Evolutionary conservation across 2,113 vertebrate genomes (phyloP).

Genomic region (Rhodinocichla rosea): DNA sequence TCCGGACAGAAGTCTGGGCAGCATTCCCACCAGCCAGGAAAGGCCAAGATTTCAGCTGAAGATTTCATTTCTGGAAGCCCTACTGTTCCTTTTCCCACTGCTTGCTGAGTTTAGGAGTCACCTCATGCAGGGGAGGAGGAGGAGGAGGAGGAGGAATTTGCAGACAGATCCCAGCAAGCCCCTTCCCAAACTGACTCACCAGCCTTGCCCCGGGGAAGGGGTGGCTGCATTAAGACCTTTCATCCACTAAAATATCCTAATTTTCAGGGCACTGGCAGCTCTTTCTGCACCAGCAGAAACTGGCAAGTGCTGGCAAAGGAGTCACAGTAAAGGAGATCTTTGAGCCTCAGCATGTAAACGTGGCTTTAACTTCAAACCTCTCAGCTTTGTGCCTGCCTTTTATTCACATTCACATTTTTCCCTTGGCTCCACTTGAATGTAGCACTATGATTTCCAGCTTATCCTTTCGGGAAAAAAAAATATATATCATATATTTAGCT

Average conservation of each 20-base stretch:
- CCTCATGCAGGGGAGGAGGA: not conserved
- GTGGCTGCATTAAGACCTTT: not conserved
- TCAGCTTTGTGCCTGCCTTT: not conserved
- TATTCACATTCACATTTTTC: not conserved
- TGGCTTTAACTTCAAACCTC: not conserved
- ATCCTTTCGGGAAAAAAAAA: not conserved
- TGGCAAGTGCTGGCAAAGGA: rapidly evolving
- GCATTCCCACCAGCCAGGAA: not conserved
- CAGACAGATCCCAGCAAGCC: not conserved
- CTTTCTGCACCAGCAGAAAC: rapidly evolving
- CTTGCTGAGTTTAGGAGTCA: not conserved
- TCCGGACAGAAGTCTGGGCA: not conserved
- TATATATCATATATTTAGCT: not conserved
- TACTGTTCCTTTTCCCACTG: not conserved
- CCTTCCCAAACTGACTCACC: not conserved
- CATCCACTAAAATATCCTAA: not conserved
- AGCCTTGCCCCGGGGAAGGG: not conserved
- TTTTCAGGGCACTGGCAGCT: not conserved
- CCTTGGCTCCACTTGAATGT: not conserved
- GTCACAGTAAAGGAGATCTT: not conserved
- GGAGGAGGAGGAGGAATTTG: not conserved
- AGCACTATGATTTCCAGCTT: slow-evolving; percentile 5
- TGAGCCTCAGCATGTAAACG: not conserved
- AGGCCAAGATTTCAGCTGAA: not conserved
- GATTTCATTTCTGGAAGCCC: not conserved